These are phyloP conservation scores for Larimichthys crocea DNA, from an alignment of 2,113 vertebrate genomes.

Conservation along the genomic window DNA sequence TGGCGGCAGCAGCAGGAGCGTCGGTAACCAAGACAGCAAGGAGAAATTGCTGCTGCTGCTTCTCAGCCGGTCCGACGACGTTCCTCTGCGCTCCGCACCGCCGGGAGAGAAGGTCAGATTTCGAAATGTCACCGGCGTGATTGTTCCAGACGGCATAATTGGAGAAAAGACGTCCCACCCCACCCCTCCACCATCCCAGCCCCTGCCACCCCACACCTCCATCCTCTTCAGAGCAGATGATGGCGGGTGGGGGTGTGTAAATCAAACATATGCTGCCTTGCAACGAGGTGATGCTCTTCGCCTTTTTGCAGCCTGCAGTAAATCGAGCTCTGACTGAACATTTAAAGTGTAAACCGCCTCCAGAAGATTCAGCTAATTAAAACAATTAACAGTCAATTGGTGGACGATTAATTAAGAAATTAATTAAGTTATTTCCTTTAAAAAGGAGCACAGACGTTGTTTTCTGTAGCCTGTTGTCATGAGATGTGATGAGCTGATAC, in stretches of 20 bases:
- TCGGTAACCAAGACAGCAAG: conserved; percentile 45
- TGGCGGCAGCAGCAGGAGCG: conserved; percentile 4
- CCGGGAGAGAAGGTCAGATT: conserved; percentile 86
- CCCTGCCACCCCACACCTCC: neutral
- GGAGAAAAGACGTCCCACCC: conserved; percentile 71
- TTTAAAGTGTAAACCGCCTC: neutral
- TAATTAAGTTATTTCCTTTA: neutral
- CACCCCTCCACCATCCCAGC: conserved; percentile 24
- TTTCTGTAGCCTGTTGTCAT: neutral
- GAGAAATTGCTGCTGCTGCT: conserved; percentile 52
- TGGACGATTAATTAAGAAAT: too few species aligned
- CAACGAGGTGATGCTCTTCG: conserved; percentile 26
- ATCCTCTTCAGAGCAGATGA: conserved; percentile 45
- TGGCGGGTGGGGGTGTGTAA: conserved; percentile 28
- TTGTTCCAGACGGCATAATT: conserved; percentile 86
- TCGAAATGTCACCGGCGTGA: conserved; percentile 85
- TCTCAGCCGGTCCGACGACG: conserved; percentile 35
- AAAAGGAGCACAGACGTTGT: neutral
- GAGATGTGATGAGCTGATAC: neutral
- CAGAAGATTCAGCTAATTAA: neutral
- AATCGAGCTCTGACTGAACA: neutral
- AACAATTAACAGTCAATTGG: neutral
- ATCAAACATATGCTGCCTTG: conserved; percentile 59
- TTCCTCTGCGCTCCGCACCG: conserved; percentile 46
- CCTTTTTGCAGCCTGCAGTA: conserved; percentile 20